These are phyloP conservation scores for Popillia japonica DNA, from an alignment of 1,140 invertebrate genomes.

Conservation along the genomic window DNA sequence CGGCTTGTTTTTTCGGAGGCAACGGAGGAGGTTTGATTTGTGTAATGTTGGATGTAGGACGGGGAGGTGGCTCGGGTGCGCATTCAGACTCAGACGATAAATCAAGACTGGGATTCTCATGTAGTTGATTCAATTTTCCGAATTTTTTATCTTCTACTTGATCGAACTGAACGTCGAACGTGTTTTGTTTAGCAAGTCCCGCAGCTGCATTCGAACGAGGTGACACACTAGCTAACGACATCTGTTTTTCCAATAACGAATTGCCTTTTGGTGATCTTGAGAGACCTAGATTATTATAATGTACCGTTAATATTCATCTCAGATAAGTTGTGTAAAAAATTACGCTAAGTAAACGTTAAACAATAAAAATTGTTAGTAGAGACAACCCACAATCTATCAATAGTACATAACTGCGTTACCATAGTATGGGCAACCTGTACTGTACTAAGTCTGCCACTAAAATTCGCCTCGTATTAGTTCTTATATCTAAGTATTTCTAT, in stretches of 20 bases:
- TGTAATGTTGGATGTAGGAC: slow-evolving; percentile 65
- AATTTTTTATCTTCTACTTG: slow-evolving; percentile 39
- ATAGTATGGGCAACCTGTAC: too few species aligned
- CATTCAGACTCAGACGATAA: slow-evolving; percentile 56
- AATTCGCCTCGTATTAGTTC: too few species aligned
- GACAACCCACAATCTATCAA: too few species aligned
- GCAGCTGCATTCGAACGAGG: slow-evolving; percentile 42
- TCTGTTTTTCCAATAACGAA: slow-evolving; percentile 45
- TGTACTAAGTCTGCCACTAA: too few species aligned
- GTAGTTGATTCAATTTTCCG: slow-evolving; percentile 45
- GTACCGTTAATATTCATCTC: background rate
- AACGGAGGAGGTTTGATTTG: slow-evolving; percentile 80
- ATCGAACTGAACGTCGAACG: slow-evolving; percentile 49
- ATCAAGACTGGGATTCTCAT: slow-evolving; percentile 54
- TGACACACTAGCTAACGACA: slow-evolving; percentile 47
- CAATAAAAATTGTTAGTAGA: too few species aligned
- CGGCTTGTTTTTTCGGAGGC: slow-evolving; percentile 79
- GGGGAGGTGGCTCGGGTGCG: slow-evolving; percentile 75
- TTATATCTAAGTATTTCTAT: too few species aligned
- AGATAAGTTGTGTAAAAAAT: background rate
- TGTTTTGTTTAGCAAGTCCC: slow-evolving; percentile 49
- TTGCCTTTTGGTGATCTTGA: slow-evolving; percentile 51
- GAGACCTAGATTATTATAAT: slow-evolving; percentile 34
- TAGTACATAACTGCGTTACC: too few species aligned
- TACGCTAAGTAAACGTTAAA: too few species aligned